Evolutionary conservation across 2,797 vertebrate species (phyloP).

Genomic region (Corythornis leucogaster): DNA sequence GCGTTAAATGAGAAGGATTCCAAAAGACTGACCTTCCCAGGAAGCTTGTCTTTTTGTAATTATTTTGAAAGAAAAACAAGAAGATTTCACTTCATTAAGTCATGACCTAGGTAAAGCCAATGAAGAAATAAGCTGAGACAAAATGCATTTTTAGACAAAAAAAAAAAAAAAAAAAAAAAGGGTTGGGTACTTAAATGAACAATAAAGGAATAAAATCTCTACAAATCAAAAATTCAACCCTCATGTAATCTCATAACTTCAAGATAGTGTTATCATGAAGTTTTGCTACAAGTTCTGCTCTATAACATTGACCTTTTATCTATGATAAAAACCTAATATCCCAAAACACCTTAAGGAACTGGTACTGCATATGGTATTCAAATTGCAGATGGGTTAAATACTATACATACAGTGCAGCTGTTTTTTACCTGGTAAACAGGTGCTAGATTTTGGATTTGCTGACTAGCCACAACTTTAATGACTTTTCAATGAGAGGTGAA

Average conservation of each 20-base stretch:
- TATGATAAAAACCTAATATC: background rate
- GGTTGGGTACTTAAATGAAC: background rate
- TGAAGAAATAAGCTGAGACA: background rate
- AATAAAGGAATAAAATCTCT: background rate
- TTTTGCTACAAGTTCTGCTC: background rate
- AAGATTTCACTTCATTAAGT: background rate
- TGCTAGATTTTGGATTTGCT: constrained; percentile 61
- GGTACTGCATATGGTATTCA: background rate
- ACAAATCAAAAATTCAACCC: background rate
- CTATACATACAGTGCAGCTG: constrained; percentile 29
- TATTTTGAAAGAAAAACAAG: background rate
- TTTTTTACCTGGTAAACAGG: constrained; percentile 50
- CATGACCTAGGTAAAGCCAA: background rate
- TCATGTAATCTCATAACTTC: background rate
- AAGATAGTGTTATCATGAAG: background rate
- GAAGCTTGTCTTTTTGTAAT: background rate
- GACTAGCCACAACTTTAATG: constrained; percentile 56
- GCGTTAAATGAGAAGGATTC: background rate
- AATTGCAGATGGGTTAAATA: constrained; percentile 53
- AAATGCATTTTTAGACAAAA: background rate
- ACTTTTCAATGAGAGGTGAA: constrained; percentile 45
- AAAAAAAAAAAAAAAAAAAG: background rate
- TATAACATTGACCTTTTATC: background rate
- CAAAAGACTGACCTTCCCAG: background rate
- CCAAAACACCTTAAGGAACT: background rate